Evolutionary conservation across 2,113 vertebrate genomes (phyloP).

Genomic region (Columba janthina): DNA sequence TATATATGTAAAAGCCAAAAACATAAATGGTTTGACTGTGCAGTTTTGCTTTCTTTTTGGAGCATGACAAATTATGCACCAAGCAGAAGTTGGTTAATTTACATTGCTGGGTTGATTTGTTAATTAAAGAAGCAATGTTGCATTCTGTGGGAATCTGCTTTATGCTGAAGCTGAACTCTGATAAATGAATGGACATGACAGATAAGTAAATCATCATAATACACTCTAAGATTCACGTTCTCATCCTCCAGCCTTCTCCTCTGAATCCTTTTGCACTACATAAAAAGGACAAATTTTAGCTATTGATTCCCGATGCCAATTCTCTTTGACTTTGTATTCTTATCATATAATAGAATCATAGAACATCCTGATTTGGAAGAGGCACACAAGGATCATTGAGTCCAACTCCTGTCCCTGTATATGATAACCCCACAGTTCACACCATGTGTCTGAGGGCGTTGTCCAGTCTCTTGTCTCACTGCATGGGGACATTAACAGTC

Average conservation of each 20-base stretch:
- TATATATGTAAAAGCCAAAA: not conserved
- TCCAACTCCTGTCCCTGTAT: too few species aligned
- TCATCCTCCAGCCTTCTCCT: not conserved
- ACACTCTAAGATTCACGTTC: not conserved
- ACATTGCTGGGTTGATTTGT: slow-evolving; percentile 20
- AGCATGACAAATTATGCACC: not conserved
- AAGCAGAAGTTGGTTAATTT: slow-evolving; percentile 15
- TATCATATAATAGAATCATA: too few species aligned
- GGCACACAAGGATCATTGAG: too few species aligned
- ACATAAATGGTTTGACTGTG: not conserved
- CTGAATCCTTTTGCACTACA: not conserved
- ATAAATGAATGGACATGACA: slow-evolving; percentile 26
- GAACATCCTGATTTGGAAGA: too few species aligned
- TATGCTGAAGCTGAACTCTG: slow-evolving; percentile 24
- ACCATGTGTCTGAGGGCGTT: too few species aligned
- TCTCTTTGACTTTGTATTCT: not conserved
- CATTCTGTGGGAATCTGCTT: not conserved
- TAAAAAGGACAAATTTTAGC: not conserved
- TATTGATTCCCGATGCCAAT: not conserved
- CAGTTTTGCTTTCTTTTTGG: slow-evolving; percentile 14
- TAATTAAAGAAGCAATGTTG: slow-evolving; percentile 49
- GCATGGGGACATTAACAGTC: not conserved
- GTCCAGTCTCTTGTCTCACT: not conserved
- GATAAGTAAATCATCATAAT: slow-evolving; percentile 7
- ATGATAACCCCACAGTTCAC: too few species aligned